Percentiles rank a stretch among this genome's conserved stretches.
phyloP scores from a whole-genome alignment of 2,797 vertebrate genomes.

The Eospalax fontanierii region DNA sequence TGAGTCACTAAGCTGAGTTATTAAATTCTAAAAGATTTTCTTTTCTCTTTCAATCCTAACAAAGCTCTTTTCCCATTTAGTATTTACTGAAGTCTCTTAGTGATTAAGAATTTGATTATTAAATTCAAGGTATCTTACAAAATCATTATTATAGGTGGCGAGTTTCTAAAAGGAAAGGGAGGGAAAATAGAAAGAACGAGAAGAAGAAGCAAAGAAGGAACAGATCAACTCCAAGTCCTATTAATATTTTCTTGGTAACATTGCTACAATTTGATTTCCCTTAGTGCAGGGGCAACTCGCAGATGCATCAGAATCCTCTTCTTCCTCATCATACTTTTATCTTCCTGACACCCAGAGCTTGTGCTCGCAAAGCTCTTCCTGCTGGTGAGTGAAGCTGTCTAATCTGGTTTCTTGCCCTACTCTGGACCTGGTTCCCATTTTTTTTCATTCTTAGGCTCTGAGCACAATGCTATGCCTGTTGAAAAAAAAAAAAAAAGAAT shows the following conservation, averaged over 20 bases:
- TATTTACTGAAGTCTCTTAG: background rate
- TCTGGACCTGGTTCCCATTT: constrained; percentile 80
- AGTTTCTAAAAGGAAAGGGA: background rate
- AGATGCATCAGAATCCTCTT: constrained; percentile 83
- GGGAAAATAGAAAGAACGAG: background rate
- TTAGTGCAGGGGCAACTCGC: background rate
- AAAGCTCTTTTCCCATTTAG: background rate
- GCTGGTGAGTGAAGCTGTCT: constrained; percentile 88
- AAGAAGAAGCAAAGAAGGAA: too few species aligned
- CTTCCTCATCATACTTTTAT: constrained; percentile 90
- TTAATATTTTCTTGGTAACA: too few species aligned
- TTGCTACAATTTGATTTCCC: background rate
- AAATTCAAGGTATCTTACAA: constrained; percentile 16
- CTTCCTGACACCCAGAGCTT: constrained; percentile 89
- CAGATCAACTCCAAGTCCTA: background rate
- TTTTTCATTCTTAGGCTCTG: constrained; percentile 85
- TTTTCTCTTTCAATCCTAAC: background rate
- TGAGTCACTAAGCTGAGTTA: background rate
- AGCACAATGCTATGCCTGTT: constrained; percentile 83
- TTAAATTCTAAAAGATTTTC: background rate
- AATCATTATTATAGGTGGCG: background rate
- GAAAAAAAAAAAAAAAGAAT: background rate
- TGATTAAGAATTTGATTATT: background rate
- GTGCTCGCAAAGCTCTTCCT: constrained; percentile 89
- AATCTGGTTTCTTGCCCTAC: constrained; percentile 85